Conservation (phyloP, 2,113 vertebrate genomes). For the Thomomys bottae region DNA sequence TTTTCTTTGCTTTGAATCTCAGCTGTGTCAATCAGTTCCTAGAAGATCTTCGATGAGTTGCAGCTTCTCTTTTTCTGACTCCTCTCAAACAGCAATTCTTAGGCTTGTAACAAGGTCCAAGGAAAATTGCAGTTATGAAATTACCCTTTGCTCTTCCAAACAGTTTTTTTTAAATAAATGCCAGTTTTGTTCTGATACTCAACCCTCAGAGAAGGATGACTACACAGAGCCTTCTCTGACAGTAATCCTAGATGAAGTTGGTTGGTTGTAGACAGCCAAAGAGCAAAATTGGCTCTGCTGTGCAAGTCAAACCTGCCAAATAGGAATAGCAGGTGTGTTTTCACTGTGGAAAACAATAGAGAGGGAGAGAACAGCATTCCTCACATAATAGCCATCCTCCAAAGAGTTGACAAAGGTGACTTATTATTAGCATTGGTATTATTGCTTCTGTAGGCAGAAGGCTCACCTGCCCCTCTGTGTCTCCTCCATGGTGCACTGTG, state of each 20-base stretch:
- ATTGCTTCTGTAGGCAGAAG: slow-evolving; percentile 29
- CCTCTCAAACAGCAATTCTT: slow-evolving; percentile 2
- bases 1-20: background rate
- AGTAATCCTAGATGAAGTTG: background rate
- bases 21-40: background rate
- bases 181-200: background rate
- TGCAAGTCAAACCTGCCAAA: background rate
- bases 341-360: slow-evolving; percentile 42
- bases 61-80: background rate
- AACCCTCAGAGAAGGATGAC: background rate
- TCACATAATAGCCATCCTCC: background rate
- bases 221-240: background rate
- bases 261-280: background rate
- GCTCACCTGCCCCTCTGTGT: background rate
- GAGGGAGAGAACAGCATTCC: background rate
- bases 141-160: background rate
- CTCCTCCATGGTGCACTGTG: background rate
- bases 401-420: slow-evolving; percentile 30
- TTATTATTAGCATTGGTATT: slow-evolving; percentile 26
- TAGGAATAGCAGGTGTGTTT: background rate
- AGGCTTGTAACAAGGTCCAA: slow-evolving; percentile 9
- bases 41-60: background rate
- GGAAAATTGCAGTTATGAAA: slow-evolving; percentile 11
- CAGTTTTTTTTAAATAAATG: slow-evolving; percentile 22
- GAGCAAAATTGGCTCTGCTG: background rate